A percentile compares a stretch with the other conserved stretches of the same genome.
phyloP scores from a whole-genome alignment of 2,888 invertebrate species.

The Andrena camellia region DNA sequence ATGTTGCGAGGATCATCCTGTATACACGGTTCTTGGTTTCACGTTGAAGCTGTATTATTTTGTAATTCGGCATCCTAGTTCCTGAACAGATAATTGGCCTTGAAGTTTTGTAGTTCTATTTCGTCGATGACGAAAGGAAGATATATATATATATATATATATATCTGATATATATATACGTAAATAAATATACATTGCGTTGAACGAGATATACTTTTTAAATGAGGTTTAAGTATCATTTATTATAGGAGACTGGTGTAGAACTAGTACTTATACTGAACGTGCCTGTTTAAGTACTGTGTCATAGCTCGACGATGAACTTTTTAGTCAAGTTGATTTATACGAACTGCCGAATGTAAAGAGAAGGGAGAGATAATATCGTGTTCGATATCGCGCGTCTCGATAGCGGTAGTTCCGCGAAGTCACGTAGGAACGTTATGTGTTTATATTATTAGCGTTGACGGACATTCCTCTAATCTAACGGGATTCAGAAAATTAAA shows the following conservation, averaged over 20 bases:
- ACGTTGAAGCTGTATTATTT: slow-evolving; percentile 57
- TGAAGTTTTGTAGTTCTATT: slow-evolving; percentile 54
- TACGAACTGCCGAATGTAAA: slow-evolving; percentile 5
- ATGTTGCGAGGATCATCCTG: slow-evolving; percentile 8
- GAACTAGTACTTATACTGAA: slow-evolving; percentile 61
- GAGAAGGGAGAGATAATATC: slow-evolving; percentile 1
- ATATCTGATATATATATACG: slow-evolving; percentile 37
- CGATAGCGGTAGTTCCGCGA: slow-evolving; percentile 36
- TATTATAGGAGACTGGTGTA: slow-evolving; percentile 61
- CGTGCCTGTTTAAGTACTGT: slow-evolving; percentile 59
- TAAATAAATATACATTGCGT: slow-evolving; percentile 51
- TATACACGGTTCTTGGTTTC: slow-evolving; percentile 33
- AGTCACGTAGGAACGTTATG: slow-evolving; percentile 34
- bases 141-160: slow-evolving; percentile 22
- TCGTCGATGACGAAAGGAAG: slow-evolving; percentile 13
- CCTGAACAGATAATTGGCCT: slow-evolving; percentile 66
- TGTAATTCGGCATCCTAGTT: slow-evolving; percentile 64
- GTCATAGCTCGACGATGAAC: slow-evolving; percentile 31
- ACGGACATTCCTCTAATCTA: slow-evolving; percentile 55
- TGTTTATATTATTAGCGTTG: slow-evolving; percentile 38
- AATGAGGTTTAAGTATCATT: slow-evolving; percentile 43
- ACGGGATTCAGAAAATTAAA: slow-evolving; percentile 5
- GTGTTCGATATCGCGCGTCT: slow-evolving; percentile 31
- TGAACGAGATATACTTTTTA: slow-evolving; percentile 45
- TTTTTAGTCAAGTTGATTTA: slow-evolving; percentile 39